A percentile compares a stretch with the other conserved stretches of the same genome.
Evolutionary conservation across 2,113 vertebrate genomes (phyloP).

Genomic region (Falcunculus frontatus): DNA sequence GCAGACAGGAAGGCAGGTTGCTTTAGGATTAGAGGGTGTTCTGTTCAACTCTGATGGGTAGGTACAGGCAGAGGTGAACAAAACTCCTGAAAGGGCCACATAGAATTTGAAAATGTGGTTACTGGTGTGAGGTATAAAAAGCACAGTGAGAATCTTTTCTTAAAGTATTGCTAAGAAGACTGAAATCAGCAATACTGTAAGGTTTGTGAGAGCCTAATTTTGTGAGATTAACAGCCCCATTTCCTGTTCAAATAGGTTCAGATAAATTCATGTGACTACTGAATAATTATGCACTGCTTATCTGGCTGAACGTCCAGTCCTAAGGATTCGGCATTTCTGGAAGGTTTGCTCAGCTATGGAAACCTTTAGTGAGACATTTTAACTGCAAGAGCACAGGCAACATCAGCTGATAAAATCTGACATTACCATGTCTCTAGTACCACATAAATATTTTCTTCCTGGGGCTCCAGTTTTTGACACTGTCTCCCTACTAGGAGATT

Average conservation of each 20-base stretch:
- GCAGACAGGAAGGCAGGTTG: neutral
- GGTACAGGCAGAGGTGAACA: neutral
- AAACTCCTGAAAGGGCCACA: neutral
- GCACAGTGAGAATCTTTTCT: neutral
- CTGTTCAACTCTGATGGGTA: neutral
- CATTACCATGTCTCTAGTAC: neutral
- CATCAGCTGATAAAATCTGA: conserved; percentile 11
- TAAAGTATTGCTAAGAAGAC: neutral
- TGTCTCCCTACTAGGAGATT: neutral
- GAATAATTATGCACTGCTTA: conserved; percentile 13
- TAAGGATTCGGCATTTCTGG: conserved; percentile 10
- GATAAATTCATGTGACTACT: neutral
- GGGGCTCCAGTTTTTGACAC: neutral
- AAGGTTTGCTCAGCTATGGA: neutral
- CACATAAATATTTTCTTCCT: neutral
- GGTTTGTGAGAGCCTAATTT: neutral
- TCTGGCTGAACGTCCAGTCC: conserved; percentile 14
- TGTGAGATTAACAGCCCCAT: neutral
- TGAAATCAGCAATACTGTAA: neutral
- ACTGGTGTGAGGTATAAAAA: neutral
- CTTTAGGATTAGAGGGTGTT: neutral
- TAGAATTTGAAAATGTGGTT: neutral
- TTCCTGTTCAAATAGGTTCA: conserved; percentile 11
- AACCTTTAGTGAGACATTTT: conserved; percentile 26
- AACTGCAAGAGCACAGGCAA: neutral